Percentiles rank a stretch among this genome's conserved stretches.
Evolutionary conservation across 2,113 vertebrate genomes (phyloP).

Genomic region (Tachuris rubrigastra): DNA sequence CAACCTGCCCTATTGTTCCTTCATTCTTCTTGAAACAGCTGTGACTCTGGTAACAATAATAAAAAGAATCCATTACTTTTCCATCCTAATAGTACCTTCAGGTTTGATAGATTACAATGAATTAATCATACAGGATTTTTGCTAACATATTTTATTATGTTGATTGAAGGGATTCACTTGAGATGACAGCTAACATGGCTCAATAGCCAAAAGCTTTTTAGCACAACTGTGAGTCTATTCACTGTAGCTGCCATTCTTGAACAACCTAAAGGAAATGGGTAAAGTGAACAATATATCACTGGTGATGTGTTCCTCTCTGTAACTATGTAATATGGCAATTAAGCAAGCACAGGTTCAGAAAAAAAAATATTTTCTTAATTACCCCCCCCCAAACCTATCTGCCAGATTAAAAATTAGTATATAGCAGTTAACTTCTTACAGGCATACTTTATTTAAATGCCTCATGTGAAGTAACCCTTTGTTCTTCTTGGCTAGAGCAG

Average conservation of each 20-base stretch:
- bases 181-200: conserved; percentile 49
- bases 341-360: neutral
- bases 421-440: neutral
- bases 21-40: neutral
- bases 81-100: conserved; percentile 7
- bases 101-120: conserved; percentile 58
- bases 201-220: conserved; percentile 40
- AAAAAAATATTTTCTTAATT: conserved; percentile 15
- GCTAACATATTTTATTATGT: conserved; percentile 59
- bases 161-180: conserved; percentile 30
- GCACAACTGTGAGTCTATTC: neutral
- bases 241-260: conserved; percentile 28
- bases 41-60: conserved; percentile 30
- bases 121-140: conserved; percentile 44
- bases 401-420: neutral
- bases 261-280: neutral
- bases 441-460: neutral
- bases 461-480: neutral
- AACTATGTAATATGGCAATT: neutral
- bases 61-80: conserved; percentile 43
- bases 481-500: neutral
- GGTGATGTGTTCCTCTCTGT: neutral
- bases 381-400: neutral
- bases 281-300: neutral
- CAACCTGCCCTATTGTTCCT: neutral